A percentile compares a stretch with the other conserved stretches of the same genome.
These are phyloP conservation scores for Podarcis raffonei DNA, from an alignment of 2,113 vertebrate genomes.

Conservation along the genomic window DNA sequence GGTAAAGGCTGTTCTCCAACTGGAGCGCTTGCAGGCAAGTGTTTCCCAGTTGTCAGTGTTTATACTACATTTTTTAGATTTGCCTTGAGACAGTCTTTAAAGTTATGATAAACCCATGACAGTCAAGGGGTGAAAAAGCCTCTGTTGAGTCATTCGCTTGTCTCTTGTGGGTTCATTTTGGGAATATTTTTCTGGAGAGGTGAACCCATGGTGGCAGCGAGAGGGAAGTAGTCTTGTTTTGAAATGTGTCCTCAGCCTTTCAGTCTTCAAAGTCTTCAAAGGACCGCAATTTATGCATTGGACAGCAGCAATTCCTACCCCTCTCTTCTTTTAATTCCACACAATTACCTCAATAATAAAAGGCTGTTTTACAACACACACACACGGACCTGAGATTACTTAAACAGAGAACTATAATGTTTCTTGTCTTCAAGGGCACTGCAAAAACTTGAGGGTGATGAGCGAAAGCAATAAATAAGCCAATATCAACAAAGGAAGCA, in stretches of 20 bases:
- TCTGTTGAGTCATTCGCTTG: not conserved
- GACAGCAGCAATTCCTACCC: not conserved
- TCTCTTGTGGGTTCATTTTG: not conserved
- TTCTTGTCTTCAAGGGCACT: not conserved
- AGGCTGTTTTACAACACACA: not conserved
- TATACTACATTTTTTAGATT: too few relatives aligned
- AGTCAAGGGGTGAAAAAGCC: too few relatives aligned
- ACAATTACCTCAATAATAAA: not conserved
- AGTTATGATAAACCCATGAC: too few relatives aligned
- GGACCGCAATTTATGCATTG: not conserved
- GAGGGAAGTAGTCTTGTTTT: not conserved
- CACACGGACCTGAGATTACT: not conserved
- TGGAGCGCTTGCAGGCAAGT: too few relatives aligned
- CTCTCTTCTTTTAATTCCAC: not conserved
- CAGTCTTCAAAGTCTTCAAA: not conserved
- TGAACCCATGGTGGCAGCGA: too few relatives aligned
- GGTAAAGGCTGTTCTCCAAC: too few relatives aligned
- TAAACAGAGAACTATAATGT: not conserved
- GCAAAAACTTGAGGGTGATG: not conserved
- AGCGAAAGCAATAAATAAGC: not conserved
- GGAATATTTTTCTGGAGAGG: too few relatives aligned
- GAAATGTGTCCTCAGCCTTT: fast-evolving
- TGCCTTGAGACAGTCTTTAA: too few relatives aligned
- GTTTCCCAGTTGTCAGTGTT: too few relatives aligned
- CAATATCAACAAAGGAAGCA: not conserved